phyloP scores from a whole-genome alignment of 2,113 vertebrate species.

The Raphicerus campestris region DNA sequence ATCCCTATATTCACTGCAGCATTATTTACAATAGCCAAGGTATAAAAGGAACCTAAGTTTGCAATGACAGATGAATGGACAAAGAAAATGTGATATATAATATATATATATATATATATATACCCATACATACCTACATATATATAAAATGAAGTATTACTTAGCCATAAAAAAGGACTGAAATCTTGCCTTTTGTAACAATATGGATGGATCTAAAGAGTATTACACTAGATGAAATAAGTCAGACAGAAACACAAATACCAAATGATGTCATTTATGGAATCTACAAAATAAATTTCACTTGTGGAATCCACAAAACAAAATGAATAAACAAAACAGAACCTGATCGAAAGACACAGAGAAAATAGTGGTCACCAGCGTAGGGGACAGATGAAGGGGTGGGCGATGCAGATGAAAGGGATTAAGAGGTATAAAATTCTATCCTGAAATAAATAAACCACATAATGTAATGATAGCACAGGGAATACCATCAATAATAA shows the following conservation, averaged over 20 bases:
- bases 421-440: not conserved
- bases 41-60: not conserved
- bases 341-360: not conserved
- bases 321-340: not conserved
- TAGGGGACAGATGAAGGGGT: not conserved
- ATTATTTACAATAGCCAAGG: not conserved
- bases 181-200: not conserved
- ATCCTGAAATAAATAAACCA: not conserved
- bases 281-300: not conserved
- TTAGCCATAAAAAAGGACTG: not conserved
- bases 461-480: not conserved
- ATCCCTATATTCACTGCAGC: not conserved
- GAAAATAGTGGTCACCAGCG: not conserved
- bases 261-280: not conserved
- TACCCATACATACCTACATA: not conserved
- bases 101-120: fast-evolving
- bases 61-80: not conserved
- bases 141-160: not conserved
- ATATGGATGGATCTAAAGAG: not conserved
- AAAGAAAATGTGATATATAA: not conserved
- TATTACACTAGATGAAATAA: not conserved
- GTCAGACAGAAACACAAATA: not conserved
- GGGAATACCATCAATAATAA: not conserved
- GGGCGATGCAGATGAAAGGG: too few relatives aligned
- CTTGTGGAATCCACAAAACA: not conserved